phyloP scores from a whole-genome alignment of 2,888 invertebrate species.

The Lasioglossum marginatum region DNA sequence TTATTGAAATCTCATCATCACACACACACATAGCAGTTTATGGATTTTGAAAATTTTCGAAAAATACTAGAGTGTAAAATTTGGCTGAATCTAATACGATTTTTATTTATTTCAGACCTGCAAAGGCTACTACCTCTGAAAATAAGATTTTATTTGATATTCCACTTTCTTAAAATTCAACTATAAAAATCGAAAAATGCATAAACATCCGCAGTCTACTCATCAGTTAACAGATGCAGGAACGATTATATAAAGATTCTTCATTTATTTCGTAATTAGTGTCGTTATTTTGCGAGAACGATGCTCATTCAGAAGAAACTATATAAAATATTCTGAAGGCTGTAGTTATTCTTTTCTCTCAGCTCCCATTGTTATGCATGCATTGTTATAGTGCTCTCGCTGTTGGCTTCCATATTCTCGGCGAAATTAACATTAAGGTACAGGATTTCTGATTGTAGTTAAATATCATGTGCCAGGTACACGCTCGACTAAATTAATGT shows the following conservation, averaged over 20 bases:
- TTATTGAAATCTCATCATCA: too few relatives aligned
- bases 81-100: too few relatives aligned
- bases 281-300: not conserved
- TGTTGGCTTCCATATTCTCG: not conserved
- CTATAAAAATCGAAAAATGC: too few relatives aligned
- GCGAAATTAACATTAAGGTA: slow-evolving; percentile 8
- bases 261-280: not conserved
- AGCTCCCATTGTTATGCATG: not conserved
- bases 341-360: not conserved
- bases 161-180: too few relatives aligned
- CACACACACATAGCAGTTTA: too few relatives aligned
- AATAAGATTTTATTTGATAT: too few relatives aligned
- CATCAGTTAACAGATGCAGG: too few relatives aligned
- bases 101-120: too few relatives aligned
- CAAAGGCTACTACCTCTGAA: too few relatives aligned
- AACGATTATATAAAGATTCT: not conserved
- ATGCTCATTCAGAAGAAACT: not conserved
- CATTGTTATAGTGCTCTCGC: not conserved
- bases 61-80: too few relatives aligned
- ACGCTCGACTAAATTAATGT: slow-evolving; percentile 20
- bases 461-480: not conserved
- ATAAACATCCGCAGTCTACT: too few relatives aligned
- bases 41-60: too few relatives aligned
- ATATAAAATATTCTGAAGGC: not conserved
- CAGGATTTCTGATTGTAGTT: not conserved